A percentile compares a stretch with the other conserved stretches of the same genome.
phyloP scores from a whole-genome alignment of 2,113 vertebrate species.

The Zeus faber region DNA sequence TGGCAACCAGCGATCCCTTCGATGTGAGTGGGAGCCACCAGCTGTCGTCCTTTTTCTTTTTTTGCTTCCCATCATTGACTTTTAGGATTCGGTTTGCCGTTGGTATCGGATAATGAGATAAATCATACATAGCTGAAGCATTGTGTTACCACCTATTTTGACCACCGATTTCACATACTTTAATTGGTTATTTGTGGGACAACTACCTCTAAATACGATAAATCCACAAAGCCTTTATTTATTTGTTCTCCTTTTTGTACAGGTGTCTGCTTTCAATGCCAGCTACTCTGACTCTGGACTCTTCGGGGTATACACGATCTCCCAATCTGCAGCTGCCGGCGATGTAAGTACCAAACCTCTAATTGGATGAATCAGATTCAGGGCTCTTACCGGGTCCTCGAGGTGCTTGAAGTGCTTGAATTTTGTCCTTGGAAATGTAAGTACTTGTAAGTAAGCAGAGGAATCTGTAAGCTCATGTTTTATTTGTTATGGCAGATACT shows the following conservation, averaged over 20 bases:
- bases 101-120: background rate
- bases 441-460: too few species aligned
- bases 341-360: slow-evolving; percentile 90
- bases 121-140: background rate
- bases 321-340: slow-evolving; percentile 73
- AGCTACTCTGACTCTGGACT: slow-evolving; percentile 93
- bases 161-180: background rate
- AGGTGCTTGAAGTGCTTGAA: too few species aligned
- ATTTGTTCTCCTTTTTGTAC: slow-evolving; percentile 23
- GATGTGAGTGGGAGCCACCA: slow-evolving; percentile 79
- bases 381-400: too few species aligned
- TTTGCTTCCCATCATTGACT: background rate
- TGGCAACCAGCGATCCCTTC: slow-evolving; percentile 81
- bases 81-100: too few species aligned
- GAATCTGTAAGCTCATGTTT: too few species aligned
- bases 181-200: background rate
- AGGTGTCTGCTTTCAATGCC: slow-evolving; percentile 88
- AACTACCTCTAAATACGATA: too few species aligned
- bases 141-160: too few species aligned
- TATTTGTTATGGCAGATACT: too few species aligned
- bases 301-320: slow-evolving; percentile 89
- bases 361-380: too few species aligned
- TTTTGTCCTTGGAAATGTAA: too few species aligned
- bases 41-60: background rate
- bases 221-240: too few species aligned